Conservation (phyloP, 2,113 vertebrate species). For the Cricetomys ansorgei region DNA sequence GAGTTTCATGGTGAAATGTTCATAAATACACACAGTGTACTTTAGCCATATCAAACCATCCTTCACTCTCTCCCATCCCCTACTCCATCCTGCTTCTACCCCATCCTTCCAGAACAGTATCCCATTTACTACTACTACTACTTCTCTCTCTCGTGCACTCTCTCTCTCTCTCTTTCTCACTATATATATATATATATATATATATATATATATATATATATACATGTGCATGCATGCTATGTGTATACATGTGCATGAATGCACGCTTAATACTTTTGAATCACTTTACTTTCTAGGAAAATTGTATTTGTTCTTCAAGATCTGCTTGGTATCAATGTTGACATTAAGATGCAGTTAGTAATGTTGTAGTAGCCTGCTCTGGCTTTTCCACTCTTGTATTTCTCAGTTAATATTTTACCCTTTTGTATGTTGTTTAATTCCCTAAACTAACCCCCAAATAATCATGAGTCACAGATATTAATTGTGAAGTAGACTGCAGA, state of each 20-base stretch:
- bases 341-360: background rate
- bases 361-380: background rate
- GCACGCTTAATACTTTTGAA: background rate
- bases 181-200: no score
- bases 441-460: background rate
- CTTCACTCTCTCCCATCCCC: background rate
- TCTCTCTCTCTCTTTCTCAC: no score
- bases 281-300: constrained; percentile 23
- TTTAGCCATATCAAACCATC: background rate
- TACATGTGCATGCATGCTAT: no score
- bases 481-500: background rate
- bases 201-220: no score
- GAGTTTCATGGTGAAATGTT: background rate
- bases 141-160: no score
- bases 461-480: background rate
- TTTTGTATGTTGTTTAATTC: background rate
- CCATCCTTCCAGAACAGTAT: background rate
- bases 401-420: background rate
- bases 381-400: background rate
- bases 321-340: background rate
- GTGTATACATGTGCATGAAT: background rate
- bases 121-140: no score
- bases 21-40: background rate
- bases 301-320: background rate
- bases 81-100: background rate